These are phyloP conservation scores for Taurulus bubalis DNA, from an alignment of 2,113 vertebrate genomes.

Conservation along the genomic window DNA sequence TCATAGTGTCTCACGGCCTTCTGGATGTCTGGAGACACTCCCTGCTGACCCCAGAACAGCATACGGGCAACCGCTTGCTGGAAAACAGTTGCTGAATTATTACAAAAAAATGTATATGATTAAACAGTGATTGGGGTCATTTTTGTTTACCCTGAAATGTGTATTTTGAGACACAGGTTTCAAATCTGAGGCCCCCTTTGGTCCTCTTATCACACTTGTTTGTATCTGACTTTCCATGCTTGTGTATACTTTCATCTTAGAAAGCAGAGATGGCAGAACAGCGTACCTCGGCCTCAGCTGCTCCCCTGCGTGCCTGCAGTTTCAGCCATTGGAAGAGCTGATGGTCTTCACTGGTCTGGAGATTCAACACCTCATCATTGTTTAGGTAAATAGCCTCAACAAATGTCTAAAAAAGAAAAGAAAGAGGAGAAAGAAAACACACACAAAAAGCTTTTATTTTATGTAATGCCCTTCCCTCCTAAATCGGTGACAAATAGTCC, in stretches of 20 bases:
- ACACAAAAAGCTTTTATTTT: background rate
- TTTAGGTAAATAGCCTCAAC: slow-evolving; percentile 83
- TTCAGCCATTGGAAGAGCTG: slow-evolving; percentile 87
- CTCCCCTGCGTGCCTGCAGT: slow-evolving; percentile 82
- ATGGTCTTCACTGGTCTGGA: slow-evolving; percentile 82
- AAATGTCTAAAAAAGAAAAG: slow-evolving; percentile 67
- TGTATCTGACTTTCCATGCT: background rate
- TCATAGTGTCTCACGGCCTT: slow-evolving; percentile 83
- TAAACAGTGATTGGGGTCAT: background rate
- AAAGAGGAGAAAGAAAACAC: background rate
- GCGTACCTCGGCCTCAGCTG: slow-evolving; percentile 82
- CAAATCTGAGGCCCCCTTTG: background rate
- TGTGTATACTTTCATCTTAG: background rate
- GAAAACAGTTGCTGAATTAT: slow-evolving; percentile 20
- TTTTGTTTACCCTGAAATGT: background rate
- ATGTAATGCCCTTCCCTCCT: background rate
- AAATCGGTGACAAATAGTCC: background rate
- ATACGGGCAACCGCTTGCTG: slow-evolving; percentile 84
- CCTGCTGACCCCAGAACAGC: slow-evolving; percentile 89
- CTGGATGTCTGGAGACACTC: slow-evolving; percentile 79
- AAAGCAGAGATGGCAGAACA: background rate
- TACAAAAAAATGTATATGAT: background rate
- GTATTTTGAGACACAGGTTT: background rate
- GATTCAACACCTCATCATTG: slow-evolving; percentile 77
- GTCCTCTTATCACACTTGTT: background rate